phyloP scores from a whole-genome alignment of 2,888 invertebrate genomes.

The Scrobipalpa costella region DNA sequence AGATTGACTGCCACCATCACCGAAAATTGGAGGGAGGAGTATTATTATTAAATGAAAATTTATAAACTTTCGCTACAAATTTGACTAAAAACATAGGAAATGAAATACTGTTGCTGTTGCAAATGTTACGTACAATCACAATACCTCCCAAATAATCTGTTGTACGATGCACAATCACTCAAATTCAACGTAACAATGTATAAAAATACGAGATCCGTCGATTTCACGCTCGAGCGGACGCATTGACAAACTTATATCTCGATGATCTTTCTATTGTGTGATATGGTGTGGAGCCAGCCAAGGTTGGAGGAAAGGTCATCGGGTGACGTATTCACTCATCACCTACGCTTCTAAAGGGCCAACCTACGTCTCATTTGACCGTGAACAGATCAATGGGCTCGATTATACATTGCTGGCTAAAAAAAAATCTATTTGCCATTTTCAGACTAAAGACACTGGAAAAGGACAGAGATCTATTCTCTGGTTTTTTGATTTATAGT shows the following conservation, averaged over 20 bases:
- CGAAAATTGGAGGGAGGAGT: too few relatives aligned
- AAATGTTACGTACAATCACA: not conserved
- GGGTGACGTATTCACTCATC: not conserved
- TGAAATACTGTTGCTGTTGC: not conserved
- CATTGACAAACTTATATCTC: constrained; percentile 2
- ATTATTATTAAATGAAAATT: too few relatives aligned
- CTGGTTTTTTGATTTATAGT: too few relatives aligned
- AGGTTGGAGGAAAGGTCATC: constrained; percentile 6
- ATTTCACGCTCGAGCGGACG: constrained; percentile 8
- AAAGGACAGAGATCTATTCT: too few relatives aligned
- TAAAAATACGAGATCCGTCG: not conserved
- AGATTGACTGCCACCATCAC: too few relatives aligned
- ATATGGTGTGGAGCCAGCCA: not conserved
- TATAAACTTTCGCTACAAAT: too few relatives aligned
- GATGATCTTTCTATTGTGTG: constrained; percentile 8
- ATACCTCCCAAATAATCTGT: not conserved
- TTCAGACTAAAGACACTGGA: too few relatives aligned
- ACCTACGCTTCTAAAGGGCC: not conserved
- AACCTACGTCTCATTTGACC: not conserved
- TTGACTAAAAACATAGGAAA: not conserved
- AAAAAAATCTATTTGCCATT: too few relatives aligned
- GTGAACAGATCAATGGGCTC: not conserved
- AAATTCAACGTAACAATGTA: not conserved
- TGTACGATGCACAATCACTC: not conserved
- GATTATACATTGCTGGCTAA: too few relatives aligned